Evolutionary conservation across 2,113 vertebrate species (phyloP).

Genomic region (Otolemur garnettii): DNA sequence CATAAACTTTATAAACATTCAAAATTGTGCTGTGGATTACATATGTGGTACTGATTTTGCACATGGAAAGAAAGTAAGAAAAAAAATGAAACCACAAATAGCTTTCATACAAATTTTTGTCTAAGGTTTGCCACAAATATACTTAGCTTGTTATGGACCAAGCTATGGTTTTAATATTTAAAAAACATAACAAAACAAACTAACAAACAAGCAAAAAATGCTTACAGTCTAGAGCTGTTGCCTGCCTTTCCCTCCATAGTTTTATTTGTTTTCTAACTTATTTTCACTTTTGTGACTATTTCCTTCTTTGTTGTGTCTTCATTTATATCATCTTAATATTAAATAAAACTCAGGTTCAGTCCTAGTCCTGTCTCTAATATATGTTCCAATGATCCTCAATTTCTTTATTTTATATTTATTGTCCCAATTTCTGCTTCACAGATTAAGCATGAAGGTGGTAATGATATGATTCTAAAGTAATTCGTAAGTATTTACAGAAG

Average conservation of each 20-base stretch:
- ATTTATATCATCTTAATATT: background rate
- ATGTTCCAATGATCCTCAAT: background rate
- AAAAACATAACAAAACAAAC: no score
- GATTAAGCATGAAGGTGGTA: background rate
- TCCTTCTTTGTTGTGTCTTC: background rate
- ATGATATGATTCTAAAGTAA: background rate
- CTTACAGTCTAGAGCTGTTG: background rate
- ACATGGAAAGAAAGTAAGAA: background rate
- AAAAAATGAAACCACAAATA: background rate
- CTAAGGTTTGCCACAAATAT: background rate
- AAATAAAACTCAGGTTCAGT: background rate
- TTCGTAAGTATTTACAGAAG: background rate
- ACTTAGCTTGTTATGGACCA: background rate
- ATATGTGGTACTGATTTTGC: background rate
- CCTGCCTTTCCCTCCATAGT: background rate
- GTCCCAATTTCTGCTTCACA: background rate
- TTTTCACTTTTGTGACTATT: background rate
- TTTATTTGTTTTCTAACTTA: background rate
- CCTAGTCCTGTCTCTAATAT: background rate
- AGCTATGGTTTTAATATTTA: background rate
- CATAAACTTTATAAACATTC: background rate
- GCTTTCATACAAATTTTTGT: background rate
- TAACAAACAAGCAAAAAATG: background rate
- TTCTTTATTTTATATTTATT: background rate
- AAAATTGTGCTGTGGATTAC: background rate